phyloP scores from a whole-genome alignment of 2,888 invertebrate genomes.

The Hedya salicella region DNA sequence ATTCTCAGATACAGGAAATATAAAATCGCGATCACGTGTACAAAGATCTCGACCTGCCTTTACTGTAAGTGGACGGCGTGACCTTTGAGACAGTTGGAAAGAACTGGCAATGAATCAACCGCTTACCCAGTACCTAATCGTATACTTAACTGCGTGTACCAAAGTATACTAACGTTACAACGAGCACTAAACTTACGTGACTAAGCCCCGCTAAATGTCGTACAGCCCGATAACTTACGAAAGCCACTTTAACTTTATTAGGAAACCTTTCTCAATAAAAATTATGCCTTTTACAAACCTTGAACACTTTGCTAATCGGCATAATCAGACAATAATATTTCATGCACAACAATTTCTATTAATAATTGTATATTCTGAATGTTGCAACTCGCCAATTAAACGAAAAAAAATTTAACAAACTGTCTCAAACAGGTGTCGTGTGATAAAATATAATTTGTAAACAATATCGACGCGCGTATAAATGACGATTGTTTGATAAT shows the following conservation, averaged over 20 bases:
- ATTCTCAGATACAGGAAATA: slow-evolving; percentile 40
- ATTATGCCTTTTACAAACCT: slow-evolving; percentile 58
- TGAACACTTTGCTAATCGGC: slow-evolving; percentile 51
- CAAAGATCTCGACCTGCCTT: slow-evolving; percentile 30
- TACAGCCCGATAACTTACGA: slow-evolving; percentile 52
- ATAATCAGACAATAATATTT: slow-evolving; percentile 45
- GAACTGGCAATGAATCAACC: slow-evolving; percentile 23
- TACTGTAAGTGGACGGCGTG: slow-evolving; percentile 19
- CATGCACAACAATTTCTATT: slow-evolving; percentile 47
- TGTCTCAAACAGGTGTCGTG: slow-evolving; percentile 4
- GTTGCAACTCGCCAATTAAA: slow-evolving; percentile 25
- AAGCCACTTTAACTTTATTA: slow-evolving; percentile 53
- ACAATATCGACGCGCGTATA: slow-evolving; percentile 3
- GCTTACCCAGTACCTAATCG: slow-evolving; percentile 10
- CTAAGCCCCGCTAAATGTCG: slow-evolving; percentile 47
- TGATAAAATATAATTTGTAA: slow-evolving; percentile 10
- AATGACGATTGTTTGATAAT: slow-evolving; percentile 12
- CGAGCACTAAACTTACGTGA: slow-evolving; percentile 17
- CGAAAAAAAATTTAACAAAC: slow-evolving; percentile 1
- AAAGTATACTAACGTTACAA: slow-evolving; percentile 11
- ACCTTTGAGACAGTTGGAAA: slow-evolving; percentile 29
- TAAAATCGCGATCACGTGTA: slow-evolving; percentile 28
- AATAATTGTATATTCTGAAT: slow-evolving; percentile 35
- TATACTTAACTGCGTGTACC: not conserved
- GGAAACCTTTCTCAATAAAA: slow-evolving; percentile 59